A percentile compares a stretch with the other conserved stretches of the same genome.
Conservation (phyloP, 2,797 vertebrate genomes). For the Chrysolophus pictus region DNA sequence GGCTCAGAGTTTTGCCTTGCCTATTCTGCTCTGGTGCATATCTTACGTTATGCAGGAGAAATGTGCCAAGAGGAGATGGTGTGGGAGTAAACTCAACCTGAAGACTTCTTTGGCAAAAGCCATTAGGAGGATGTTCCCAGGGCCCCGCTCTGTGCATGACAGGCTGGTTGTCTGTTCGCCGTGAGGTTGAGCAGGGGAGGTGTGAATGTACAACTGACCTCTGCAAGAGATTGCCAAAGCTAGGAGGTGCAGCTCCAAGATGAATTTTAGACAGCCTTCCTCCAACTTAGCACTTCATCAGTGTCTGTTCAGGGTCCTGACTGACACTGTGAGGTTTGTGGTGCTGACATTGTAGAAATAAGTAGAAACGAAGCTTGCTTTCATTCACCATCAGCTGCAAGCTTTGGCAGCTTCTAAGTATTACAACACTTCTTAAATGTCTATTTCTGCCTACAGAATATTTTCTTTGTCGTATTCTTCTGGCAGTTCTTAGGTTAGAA, state of each 20-base stretch:
- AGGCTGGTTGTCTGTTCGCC: background rate
- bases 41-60: background rate
- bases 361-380: background rate
- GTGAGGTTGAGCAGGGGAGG: background rate
- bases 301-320: background rate
- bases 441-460: background rate
- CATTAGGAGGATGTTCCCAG: background rate
- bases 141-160: accelerated
- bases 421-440: background rate
- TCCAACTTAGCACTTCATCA: background rate
- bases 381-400: background rate
- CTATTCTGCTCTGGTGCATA: background rate
- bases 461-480: background rate
- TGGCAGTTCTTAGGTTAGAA: background rate
- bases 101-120: background rate
- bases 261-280: background rate
- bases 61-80: background rate
- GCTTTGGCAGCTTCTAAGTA: background rate
- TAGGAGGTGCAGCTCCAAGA: background rate
- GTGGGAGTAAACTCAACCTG: background rate
- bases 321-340: background rate
- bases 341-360: background rate
- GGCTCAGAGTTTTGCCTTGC: background rate
- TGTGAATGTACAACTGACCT: background rate
- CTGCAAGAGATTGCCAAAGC: background rate